Base-by-base conservation (phyloP, 2,888 invertebrate species). In the Allolobophora icterica region DNA sequence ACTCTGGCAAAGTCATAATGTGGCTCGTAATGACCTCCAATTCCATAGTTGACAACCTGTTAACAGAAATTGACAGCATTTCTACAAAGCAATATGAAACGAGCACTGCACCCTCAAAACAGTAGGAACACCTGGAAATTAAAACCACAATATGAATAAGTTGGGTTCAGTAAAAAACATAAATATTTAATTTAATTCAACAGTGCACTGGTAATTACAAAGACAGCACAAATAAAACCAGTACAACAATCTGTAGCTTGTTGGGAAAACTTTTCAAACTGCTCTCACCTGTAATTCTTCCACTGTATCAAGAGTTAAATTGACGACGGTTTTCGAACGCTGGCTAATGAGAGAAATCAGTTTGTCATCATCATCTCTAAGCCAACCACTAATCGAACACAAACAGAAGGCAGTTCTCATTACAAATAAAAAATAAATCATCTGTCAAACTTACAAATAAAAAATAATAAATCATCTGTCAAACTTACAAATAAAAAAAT, bases 251-350 rank as follows among this genome's bases (percentile, higher is more conserved):
- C n/a, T 52, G 21, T 52, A 21, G 52, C 42, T 42, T 17, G 11
- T 52, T 52, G n/a, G n/a, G 19, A n/a, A 71, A n/a, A n/a, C 30
- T n/a, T 30, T 71, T 71, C 71, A n/a, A 71, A n/a, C 8, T n/a
- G n/a, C 30, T 71, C 38, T 91, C 19, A 96, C 95, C 96, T 99
- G 99, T 93, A 99, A 96, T 95, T 99, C 99, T 95, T 99, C 99
- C 0, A 99, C 99, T 0, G 98, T 97, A 21, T 96, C 96, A 96
- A 98, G 97, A 89, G 97, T 97, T 92, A 99, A 96, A 30, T 98
- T 97, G 1, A 98, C 98, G 96, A 99, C 97, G 94, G 97, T 97
- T 90, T 97, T 96, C 5, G 98, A 97, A 90, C 99, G 96, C 92
- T 96, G 96, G 91, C 97, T 97, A 87, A 99, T 96, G 34, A 96